Conservation (phyloP, 2,888 invertebrate genomes). For the Nomada flava region DNA sequence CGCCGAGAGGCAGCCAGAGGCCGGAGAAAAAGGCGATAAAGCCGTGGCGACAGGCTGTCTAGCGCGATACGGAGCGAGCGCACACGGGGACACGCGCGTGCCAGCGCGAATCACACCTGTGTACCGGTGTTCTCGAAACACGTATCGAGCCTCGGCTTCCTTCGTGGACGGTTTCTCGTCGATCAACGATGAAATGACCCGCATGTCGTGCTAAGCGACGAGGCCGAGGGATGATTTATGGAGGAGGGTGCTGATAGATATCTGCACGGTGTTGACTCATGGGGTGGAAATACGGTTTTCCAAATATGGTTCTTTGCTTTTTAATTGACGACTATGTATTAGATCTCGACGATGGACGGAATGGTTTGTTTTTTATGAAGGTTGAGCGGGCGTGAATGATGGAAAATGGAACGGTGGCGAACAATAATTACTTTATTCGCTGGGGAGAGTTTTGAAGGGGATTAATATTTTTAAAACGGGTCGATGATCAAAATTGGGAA, state of each 20-base stretch:
- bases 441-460: too few relatives aligned
- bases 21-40: conserved; percentile 75
- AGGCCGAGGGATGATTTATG: conserved; percentile 28
- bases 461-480: too few relatives aligned
- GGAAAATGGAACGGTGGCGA: too few relatives aligned
- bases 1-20: conserved; percentile 53
- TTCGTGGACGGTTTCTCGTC: conserved; percentile 18
- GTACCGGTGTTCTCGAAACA: conserved; percentile 44
- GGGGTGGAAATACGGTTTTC: background rate
- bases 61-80: conserved; percentile 70
- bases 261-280: conserved; percentile 1
- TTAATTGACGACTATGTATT: background rate
- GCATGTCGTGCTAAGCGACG: conserved; percentile 9
- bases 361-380: too few relatives aligned
- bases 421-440: too few relatives aligned
- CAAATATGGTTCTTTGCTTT: background rate
- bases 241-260: background rate
- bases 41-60: conserved; percentile 80
- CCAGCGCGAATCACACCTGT: conserved; percentile 44
- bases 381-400: too few relatives aligned
- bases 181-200: conserved; percentile 29
- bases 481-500: too few relatives aligned
- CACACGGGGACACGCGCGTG: conserved; percentile 38
- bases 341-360: too few relatives aligned
- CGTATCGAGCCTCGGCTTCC: conserved; percentile 15